Percentiles rank a stretch among this genome's conserved stretches.
Evolutionary conservation across 2,797 vertebrate species (phyloP).

Genomic region (Eulemur albifrons): DNA sequence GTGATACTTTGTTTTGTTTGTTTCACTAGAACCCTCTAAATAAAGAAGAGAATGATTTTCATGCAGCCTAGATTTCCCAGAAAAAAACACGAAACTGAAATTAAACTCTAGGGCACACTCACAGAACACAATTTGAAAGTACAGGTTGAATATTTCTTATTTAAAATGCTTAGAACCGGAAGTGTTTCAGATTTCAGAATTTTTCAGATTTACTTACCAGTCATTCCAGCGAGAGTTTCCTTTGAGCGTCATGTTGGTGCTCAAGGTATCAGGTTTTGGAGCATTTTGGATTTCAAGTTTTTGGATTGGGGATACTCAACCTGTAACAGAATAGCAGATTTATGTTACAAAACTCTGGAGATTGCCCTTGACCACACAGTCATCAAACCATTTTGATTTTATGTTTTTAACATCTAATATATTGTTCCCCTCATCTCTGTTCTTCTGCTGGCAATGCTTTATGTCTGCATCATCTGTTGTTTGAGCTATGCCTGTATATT

Average conservation of each 20-base stretch:
- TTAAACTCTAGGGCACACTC: not conserved
- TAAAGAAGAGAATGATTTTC: not conserved
- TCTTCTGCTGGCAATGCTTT: not conserved
- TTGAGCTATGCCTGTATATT: not conserved
- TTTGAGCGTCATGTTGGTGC: not conserved
- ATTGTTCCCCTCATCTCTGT: not conserved
- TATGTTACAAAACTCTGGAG: not conserved
- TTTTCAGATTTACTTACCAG: not conserved
- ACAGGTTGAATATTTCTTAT: not conserved
- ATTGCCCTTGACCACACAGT: not conserved
- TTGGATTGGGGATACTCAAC: not conserved
- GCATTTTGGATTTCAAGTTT: not conserved
- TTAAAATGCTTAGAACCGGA: not conserved
- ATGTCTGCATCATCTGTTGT: not conserved
- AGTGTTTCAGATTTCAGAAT: not conserved
- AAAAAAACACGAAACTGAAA: not conserved
- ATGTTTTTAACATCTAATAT: not conserved
- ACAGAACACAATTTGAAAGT: not conserved
- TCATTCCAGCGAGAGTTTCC: not conserved
- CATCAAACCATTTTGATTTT: not conserved
- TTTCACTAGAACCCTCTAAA: not conserved
- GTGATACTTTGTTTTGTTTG: not conserved
- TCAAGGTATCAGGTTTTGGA: not conserved
- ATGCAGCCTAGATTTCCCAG: not conserved
- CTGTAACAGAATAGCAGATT: not conserved